Base-by-base conservation (phyloP, 1,140 invertebrate species). In the Drosophila takahashii region DNA sequence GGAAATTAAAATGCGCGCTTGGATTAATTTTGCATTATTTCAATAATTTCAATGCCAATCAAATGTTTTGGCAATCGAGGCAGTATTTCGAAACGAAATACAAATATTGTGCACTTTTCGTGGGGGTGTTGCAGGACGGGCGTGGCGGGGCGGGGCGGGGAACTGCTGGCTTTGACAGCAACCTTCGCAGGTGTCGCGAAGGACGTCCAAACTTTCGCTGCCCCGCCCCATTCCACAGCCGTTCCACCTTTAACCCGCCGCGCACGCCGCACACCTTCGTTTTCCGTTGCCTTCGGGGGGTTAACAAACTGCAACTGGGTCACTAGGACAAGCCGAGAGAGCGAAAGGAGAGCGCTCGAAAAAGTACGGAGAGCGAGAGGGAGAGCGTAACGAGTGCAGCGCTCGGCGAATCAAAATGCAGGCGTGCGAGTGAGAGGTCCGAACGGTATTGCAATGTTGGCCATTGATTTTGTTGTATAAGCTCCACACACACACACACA, bases 291-390 rank as follows among this genome's bases (percentile, higher is more conserved):
- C 57, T 62, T 74, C 64, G 71, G 57, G 53, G 74, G 90, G 90
- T 91, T 90, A 91, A 91, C 81, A 90, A 91, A 90, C 90, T 91
- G 71, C 54, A 91, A 90, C 65, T 91, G 48, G 90, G 90, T 91
- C 86, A 91, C 80, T 91, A 90, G 90, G 90, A 85, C 90, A 83
- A 74, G 57, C 42, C 67, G 58, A 81, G 41, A 47, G 64, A 73
- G 15, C 18, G 11, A 74, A 11, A 15, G 18, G 44, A 29, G 47
- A 45, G 45, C 16, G 45, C 45, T 37, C 39, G 51, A 50, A 9
- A 29, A 50, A 41, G 57, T 22, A 3, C 22, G 53, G 41, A 51
- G 72, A 60, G 57, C 26, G 34, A 50, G 22, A 13, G 36, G 29
- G 27, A 34, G 72, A 29, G 26, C 13, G 32, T 18, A 58, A 58